phyloP scores from a whole-genome alignment of 2,113 vertebrate genomes.

The Leucopsar rothschildi region DNA sequence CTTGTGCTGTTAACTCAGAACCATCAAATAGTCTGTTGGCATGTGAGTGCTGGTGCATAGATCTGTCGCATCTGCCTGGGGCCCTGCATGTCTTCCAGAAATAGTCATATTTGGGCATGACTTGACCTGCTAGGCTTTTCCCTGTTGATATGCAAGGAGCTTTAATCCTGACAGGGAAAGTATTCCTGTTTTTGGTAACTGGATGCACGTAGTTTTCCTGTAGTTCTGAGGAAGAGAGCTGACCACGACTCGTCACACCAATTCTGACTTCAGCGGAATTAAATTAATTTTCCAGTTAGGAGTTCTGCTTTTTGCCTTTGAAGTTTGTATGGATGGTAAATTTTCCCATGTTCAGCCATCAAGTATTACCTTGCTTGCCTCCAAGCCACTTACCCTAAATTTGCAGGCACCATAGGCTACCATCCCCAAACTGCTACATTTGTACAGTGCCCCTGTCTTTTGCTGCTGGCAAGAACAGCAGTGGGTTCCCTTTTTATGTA shows the following conservation, averaged over 20 bases:
- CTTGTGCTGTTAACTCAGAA: not conserved
- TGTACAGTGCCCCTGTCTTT: accelerated
- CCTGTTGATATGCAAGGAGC: not conserved
- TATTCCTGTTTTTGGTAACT: not conserved
- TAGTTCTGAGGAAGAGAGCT: not conserved
- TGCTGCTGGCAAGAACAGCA: not conserved
- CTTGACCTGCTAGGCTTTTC: not conserved
- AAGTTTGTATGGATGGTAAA: not conserved
- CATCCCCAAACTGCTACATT: accelerated
- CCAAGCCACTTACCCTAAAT: not conserved
- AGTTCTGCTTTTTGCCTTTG: not conserved
- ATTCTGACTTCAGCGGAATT: not conserved
- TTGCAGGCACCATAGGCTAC: not conserved
- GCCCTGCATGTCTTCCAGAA: not conserved
- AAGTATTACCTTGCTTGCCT: not conserved
- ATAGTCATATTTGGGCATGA: accelerated
- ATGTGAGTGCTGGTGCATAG: accelerated
- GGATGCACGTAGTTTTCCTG: accelerated
- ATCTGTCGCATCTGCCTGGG: not conserved
- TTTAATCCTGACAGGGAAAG: not conserved
- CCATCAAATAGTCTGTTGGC: not conserved
- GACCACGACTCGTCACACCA: accelerated
- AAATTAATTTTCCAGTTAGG: not conserved
- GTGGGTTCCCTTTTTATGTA: not conserved
- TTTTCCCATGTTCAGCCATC: not conserved